These are phyloP conservation scores for Platysteira castanea DNA, from an alignment of 2,113 vertebrate species.

Conservation along the genomic window DNA sequence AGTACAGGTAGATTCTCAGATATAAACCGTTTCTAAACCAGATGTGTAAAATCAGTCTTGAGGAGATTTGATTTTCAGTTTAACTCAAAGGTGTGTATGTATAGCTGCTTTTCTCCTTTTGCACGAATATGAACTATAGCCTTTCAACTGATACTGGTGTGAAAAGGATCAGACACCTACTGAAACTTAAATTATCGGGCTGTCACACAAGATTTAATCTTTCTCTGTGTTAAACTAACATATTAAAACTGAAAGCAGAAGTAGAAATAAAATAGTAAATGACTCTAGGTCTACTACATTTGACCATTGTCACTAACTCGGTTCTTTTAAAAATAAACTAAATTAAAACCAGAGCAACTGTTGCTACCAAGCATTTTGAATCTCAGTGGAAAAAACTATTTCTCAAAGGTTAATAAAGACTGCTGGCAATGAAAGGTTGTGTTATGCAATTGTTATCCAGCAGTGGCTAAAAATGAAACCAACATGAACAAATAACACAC, in stretches of 20 bases:
- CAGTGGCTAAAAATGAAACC: constrained; percentile 30
- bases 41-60: not conserved
- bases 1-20: not conserved
- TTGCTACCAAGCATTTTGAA: not conserved
- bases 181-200: not conserved
- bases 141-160: not conserved
- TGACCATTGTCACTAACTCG: not conserved
- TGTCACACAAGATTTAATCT: not conserved
- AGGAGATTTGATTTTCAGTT: not conserved
- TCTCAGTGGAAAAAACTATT: not conserved
- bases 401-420: constrained; percentile 20
- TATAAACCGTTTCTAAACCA: not conserved
- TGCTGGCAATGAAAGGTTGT: not conserved
- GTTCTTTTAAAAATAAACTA: not conserved
- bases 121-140: not conserved
- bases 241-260: not conserved
- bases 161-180: not conserved
- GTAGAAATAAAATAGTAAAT: not conserved
- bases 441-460: not conserved
- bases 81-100: not conserved
- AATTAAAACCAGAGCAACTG: not conserved
- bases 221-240: not conserved
- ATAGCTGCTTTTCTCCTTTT: not conserved
- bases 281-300: not conserved
- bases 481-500: not conserved